Conservation (phyloP, 2,113 vertebrate genomes). For the Machaerirhynchus nigripectus region DNA sequence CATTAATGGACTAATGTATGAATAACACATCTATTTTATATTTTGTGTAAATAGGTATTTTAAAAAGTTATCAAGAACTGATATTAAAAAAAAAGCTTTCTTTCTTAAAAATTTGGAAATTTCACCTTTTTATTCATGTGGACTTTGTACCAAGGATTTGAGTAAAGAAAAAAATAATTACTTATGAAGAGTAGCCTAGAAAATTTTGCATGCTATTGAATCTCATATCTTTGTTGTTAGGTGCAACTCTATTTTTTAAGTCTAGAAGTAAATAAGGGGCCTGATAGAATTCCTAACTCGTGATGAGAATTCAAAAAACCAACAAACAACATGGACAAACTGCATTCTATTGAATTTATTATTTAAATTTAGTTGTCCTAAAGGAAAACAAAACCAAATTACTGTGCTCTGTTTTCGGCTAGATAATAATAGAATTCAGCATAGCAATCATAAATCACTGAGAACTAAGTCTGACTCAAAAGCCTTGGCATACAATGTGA, state of each 20-base stretch:
- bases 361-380: neutral
- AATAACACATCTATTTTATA: neutral
- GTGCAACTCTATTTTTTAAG: neutral
- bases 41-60: neutral
- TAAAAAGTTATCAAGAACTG: neutral
- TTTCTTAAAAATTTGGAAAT: neutral
- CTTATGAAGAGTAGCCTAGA: neutral
- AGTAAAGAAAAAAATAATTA: constrained; percentile 5
- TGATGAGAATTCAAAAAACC: neutral
- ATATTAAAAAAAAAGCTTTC: neutral
- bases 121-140: neutral
- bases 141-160: neutral
- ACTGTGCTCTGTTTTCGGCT: neutral
- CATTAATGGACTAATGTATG: neutral
- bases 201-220: neutral
- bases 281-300: neutral
- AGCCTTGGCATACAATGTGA: neutral
- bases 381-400: neutral
- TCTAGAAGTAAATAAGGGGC: neutral
- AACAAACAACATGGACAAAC: neutral
- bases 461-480: neutral
- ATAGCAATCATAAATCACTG: neutral
- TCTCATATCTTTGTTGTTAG: neutral
- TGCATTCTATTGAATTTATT: neutral
- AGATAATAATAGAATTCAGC: neutral